These are phyloP conservation scores for Nephotettix cincticeps DNA, from an alignment of 1,140 invertebrate genomes.

Conservation along the genomic window DNA sequence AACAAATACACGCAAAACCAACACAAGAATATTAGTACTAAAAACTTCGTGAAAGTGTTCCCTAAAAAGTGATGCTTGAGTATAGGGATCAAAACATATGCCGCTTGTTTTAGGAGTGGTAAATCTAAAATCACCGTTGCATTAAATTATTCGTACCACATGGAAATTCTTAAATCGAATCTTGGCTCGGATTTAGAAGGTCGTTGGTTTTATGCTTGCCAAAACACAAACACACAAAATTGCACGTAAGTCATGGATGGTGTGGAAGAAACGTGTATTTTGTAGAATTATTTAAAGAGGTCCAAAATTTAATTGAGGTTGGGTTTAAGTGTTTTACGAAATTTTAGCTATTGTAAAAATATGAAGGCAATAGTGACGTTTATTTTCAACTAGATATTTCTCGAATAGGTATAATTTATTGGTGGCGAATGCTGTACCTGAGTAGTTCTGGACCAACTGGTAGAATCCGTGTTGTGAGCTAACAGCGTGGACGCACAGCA, in stretches of 20 bases:
- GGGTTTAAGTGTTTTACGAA: not conserved
- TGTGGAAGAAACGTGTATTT: not conserved
- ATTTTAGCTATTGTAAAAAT: not conserved
- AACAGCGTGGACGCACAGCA: not conserved
- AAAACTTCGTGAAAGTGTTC: too few relatives aligned
- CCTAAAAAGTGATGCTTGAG: too few relatives aligned
- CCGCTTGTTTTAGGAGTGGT: too few relatives aligned
- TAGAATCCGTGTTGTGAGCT: not conserved
- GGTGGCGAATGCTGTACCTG: slow-evolving; percentile 1
- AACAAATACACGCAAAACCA: too few relatives aligned
- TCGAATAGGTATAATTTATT: not conserved
- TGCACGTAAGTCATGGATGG: not conserved
- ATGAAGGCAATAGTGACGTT: not conserved
- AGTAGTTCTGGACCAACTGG: slow-evolving; percentile 2
- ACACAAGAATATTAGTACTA: too few relatives aligned
- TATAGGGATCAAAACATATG: too few relatives aligned
- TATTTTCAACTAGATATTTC: not conserved
- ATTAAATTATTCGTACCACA: too few relatives aligned
- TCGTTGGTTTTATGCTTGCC: too few relatives aligned
- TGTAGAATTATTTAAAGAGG: not conserved
- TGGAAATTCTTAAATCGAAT: too few relatives aligned
- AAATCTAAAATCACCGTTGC: too few relatives aligned
- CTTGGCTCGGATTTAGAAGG: too few relatives aligned
- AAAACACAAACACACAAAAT: too few relatives aligned
- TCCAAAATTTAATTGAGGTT: not conserved